Evolutionary conservation across 1,140 invertebrate genomes (phyloP).

Genomic region (Delia radicum): DNA sequence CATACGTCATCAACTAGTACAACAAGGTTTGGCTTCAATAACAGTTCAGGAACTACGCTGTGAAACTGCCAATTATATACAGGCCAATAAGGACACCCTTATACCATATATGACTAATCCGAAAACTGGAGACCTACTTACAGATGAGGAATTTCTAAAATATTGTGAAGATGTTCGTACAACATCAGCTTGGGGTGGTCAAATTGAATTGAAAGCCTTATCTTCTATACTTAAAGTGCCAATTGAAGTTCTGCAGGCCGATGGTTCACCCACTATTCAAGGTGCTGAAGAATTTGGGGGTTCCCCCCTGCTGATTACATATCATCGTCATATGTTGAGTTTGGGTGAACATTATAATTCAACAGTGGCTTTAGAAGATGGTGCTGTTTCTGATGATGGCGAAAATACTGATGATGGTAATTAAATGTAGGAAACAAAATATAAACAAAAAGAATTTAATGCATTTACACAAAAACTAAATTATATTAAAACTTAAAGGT

Average conservation of each 20-base stretch:
- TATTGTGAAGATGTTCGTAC: constrained; percentile 81
- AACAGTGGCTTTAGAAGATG: constrained; percentile 57
- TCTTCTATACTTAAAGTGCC: constrained; percentile 75
- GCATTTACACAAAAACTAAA: constrained; percentile 11
- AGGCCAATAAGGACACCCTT: constrained; percentile 77
- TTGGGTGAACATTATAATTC: constrained; percentile 97
- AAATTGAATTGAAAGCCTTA: constrained; percentile 86
- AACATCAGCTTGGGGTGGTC: constrained; percentile 90
- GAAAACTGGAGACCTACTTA: constrained; percentile 69
- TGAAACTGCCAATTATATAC: constrained; percentile 75
- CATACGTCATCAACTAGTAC: constrained; percentile 76
- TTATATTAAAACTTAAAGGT: not conserved
- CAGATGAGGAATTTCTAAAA: constrained; percentile 74
- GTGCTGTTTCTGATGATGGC: not conserved
- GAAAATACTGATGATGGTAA: constrained; percentile 5
- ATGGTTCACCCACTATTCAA: constrained; percentile 72
- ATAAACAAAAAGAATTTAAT: constrained; percentile 8
- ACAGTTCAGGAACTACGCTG: constrained; percentile 63
- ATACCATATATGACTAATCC: constrained; percentile 76
- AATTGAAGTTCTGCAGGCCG: constrained; percentile 88
- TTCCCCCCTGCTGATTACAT: constrained; percentile 72
- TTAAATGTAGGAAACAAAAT: no score
- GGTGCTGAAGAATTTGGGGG: constrained; percentile 71
- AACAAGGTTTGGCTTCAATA: constrained; percentile 49
- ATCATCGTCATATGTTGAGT: constrained; percentile 87